Evolutionary conservation across 2,113 vertebrate species (phyloP).

Genomic region (Lates calcarifer): DNA sequence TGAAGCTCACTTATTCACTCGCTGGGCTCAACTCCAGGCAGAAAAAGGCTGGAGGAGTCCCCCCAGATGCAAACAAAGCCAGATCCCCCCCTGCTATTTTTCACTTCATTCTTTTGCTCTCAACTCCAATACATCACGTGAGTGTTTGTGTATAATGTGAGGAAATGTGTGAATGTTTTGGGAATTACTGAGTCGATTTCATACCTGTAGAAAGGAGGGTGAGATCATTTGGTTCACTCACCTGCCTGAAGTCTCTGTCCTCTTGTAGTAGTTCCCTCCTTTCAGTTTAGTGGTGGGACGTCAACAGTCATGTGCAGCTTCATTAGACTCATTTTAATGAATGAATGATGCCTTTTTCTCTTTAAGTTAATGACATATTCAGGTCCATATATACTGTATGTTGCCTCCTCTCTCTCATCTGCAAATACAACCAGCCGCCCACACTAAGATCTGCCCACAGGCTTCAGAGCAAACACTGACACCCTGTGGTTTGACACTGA

Average conservation of each 20-base stretch:
- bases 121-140: background rate
- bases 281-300: too few species aligned
- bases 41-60: conserved; percentile 23
- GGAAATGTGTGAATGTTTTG: background rate
- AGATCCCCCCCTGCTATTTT: background rate
- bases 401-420: background rate
- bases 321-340: background rate
- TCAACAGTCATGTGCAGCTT: background rate
- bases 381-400: background rate
- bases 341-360: background rate
- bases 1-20: conserved; percentile 51
- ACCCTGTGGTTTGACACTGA: conserved; percentile 12
- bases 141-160: background rate
- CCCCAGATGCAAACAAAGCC: conserved; percentile 29
- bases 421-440: background rate
- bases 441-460: background rate
- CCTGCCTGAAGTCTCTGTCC: background rate
- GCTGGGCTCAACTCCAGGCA: conserved; percentile 49
- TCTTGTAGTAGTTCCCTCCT: too few species aligned
- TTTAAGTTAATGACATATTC: too few species aligned
- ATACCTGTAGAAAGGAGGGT: background rate
- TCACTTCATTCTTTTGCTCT: conserved; percentile 3
- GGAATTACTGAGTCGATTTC: background rate
- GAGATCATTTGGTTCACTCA: background rate
- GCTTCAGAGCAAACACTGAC: conserved; percentile 38